Percentiles rank a stretch among this genome's conserved stretches.
Conservation (phyloP, 2,888 invertebrate genomes). For the Oscheius sp. region DNA sequence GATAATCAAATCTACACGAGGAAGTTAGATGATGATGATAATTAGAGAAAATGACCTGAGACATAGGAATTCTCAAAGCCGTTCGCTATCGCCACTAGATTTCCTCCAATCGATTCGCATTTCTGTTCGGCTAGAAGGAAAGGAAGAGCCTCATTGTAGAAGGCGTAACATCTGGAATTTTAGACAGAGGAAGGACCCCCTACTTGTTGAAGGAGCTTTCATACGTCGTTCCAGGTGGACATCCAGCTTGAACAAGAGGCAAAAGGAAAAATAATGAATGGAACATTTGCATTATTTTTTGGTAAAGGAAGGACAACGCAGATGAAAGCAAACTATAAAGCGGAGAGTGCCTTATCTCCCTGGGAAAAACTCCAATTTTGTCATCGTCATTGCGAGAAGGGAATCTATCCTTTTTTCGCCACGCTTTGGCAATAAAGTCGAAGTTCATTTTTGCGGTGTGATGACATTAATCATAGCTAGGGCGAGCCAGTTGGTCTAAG, state of each 20-base stretch:
- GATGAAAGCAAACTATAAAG: too few species aligned
- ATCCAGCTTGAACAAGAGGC: neutral
- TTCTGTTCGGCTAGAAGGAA: neutral
- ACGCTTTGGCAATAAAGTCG: too few species aligned
- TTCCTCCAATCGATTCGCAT: neutral
- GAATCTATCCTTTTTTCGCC: too few species aligned
- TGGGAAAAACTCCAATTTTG: too few species aligned
- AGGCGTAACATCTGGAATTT: neutral
- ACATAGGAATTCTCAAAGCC: conserved; percentile 1
- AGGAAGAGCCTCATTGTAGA: neutral
- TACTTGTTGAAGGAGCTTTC: neutral
- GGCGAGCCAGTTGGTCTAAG: too few species aligned
- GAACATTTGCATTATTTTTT: neutral
- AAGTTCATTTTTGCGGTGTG: too few species aligned
- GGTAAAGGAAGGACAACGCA: neutral
- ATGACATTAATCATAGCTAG: too few species aligned
- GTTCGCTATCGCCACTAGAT: neutral
- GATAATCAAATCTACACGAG: too few species aligned
- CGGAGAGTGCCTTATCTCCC: too few species aligned
- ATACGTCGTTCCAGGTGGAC: neutral
- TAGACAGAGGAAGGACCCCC: neutral
- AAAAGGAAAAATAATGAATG: neutral
- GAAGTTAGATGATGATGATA: too few species aligned
- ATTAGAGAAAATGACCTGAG: too few species aligned
- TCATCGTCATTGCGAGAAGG: too few species aligned